Base-by-base conservation (phyloP, 2,888 invertebrate species). In the Eilema griseolum region DNA sequence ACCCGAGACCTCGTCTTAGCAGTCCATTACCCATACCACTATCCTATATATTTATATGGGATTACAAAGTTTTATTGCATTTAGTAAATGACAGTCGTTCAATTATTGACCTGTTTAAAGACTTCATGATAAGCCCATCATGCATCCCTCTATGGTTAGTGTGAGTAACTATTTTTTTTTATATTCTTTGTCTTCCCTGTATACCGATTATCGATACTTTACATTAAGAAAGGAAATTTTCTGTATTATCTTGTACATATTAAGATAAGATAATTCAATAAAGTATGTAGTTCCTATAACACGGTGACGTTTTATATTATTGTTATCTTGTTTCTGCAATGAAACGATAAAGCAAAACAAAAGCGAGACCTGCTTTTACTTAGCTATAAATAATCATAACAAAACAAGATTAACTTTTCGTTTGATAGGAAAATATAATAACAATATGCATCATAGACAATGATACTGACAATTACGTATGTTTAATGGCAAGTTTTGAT, bases 321-420 rank as follows among this genome's bases (percentile, higher is more conserved):
- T 31, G 16, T 7, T 65, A 33, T 33, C 56, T 66, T 57, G 56
- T 57, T 56, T 23, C 14, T 66, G 23, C 28, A 26, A 52, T 28
- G 11, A 56, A 65, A 24, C 31, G 57, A 37, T 66, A 57, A 56
- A 64, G n/a, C 0, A 52, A 28, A 24, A 24, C 23, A 57, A 57
- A 66, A 57, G 57, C 56, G 7, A 52, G 24, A 16, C 31, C 24
- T 65, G 24, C 24, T 66, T 56, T 57, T n/a, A 1, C 61, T 33
- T 28, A 52, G n/a, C n/a, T 52, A 61, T 61, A 31, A 33, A 61
- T 61, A 61, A 61, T 61, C 33, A 61, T 31, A 61, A 61, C 61
- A n/a, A n/a, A 61, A 61, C n/a, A 52, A 52, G 8, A 52, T 52
- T 52, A n/a, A n/a, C 1, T 52, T 52, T 52, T n/a, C 20, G 7